Evolutionary conservation across 2,888 invertebrate genomes (phyloP).

Genomic region (Incurvaria masculella): DNA sequence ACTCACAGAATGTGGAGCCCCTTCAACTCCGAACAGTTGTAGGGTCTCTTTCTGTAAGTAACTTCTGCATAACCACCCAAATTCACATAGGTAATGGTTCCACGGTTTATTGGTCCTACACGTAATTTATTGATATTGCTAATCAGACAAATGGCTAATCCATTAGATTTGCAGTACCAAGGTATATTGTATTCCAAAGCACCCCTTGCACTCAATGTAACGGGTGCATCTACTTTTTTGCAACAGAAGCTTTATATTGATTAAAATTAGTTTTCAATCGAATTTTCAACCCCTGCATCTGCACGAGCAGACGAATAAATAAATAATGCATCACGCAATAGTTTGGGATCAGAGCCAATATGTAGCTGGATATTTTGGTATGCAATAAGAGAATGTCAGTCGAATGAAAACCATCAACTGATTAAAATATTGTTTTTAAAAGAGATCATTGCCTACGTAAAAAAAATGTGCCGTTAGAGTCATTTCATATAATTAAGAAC

Average conservation of each 20-base stretch:
- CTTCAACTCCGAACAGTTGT: no score
- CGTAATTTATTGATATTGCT: conserved; percentile 50
- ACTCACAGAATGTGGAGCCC: no score
- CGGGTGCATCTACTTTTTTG: background rate
- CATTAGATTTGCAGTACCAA: conserved; percentile 27
- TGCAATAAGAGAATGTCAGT: no score
- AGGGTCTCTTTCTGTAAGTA: background rate
- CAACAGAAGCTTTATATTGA: background rate
- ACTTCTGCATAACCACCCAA: conserved; percentile 1
- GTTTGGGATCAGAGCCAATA: no score
- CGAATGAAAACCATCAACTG: no score
- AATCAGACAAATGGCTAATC: conserved; percentile 55
- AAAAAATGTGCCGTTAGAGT: no score
- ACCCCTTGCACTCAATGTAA: background rate
- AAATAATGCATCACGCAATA: no score
- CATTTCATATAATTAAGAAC: no score
- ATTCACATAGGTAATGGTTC: background rate
- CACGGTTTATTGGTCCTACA: conserved; percentile 20
- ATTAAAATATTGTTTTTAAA: no score
- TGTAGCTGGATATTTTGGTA: no score
- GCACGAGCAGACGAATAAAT: no score
- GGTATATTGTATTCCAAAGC: background rate
- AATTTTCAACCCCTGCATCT: background rate
- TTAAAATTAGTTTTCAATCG: background rate
- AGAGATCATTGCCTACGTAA: no score